Base-by-base conservation (phyloP, 2,888 invertebrate genomes). In the Erebia ligea region DNA sequence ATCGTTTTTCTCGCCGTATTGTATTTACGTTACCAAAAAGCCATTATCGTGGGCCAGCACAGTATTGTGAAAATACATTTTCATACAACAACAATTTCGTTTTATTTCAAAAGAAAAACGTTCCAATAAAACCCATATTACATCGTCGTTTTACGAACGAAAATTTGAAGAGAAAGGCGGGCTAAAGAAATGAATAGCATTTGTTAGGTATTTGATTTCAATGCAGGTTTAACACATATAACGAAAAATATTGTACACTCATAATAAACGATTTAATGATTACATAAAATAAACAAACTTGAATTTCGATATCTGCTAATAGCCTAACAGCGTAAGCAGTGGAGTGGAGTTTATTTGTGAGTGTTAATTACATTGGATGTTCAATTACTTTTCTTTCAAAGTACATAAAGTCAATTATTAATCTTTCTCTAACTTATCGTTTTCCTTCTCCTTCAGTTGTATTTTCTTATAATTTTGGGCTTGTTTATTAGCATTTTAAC, bases 121-220 rank as follows among this genome's bases (percentile, higher is more conserved):
- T 82, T 85, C 84, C 84, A 86, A 88, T 89, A 88, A 86, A 89
- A 87, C 80, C 86, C 85, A 85, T 88, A 89, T 88, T 88, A 89
- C 87, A 82, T 83, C 83, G 81, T 83, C 83, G 80, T 85, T 84
- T 83, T 82, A 86, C 85, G 86, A 85, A 84, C 86, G 86, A 88
- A 89, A 72, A 87, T 89, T 89, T 87, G 84, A 86, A 86, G 86
- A 74, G 82, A 83, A 83, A 82, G 84, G 85, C 82, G 84, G 85
- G 86, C 84, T 87, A 83, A 82, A 83, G 82, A 82, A 86, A 87
- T 83, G 86, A 84, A 84, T 86, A 88, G 86, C 25, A 15, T 87
- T 86, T 88, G 87, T 83, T 84, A 84, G 84, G 87, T 87, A 87
- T 88, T 88, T 87, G 86, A 84, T 84, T 83, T 79, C 82, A 78